These are phyloP conservation scores for Hippocampus guttulatus DNA, from an alignment of 2,113 vertebrate genomes.

Conservation along the genomic window DNA sequence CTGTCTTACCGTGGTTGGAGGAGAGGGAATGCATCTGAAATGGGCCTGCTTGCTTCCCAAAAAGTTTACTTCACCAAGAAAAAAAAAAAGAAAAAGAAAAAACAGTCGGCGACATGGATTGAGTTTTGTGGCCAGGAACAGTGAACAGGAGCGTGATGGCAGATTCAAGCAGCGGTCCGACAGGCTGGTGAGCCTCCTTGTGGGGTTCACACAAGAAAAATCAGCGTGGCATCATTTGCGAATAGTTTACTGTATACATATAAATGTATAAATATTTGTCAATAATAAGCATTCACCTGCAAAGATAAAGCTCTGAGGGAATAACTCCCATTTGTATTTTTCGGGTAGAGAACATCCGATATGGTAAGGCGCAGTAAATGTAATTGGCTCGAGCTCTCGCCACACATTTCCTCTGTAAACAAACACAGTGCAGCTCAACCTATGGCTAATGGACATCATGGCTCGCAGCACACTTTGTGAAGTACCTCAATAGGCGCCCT, in stretches of 20 bases:
- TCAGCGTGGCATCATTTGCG: no score
- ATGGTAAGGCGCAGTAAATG: neutral
- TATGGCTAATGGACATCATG: neutral
- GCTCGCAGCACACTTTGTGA: neutral
- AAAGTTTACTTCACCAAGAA: conserved; percentile 40
- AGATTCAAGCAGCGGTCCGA: no score
- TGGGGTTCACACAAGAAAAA: no score
- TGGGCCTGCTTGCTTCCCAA: conserved; percentile 43
- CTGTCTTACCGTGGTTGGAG: conserved; percentile 50
- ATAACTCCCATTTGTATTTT: no score
- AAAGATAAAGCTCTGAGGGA: no score
- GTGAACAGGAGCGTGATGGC: no score
- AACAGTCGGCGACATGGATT: conserved; percentile 22
- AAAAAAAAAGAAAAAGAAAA: conserved; percentile 14
- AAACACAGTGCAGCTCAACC: neutral
- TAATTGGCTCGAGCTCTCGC: neutral
- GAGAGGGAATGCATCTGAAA: conserved; percentile 52
- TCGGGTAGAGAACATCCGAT: no score
- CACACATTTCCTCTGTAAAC: neutral
- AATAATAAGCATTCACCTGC: no score
- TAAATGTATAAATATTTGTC: no score
- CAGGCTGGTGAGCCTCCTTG: no score
- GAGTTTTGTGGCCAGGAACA: conserved; percentile 26
- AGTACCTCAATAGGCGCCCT: neutral
- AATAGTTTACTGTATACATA: no score